phyloP scores from a whole-genome alignment of 2,888 invertebrate genomes.

The Netelia inedita region DNA sequence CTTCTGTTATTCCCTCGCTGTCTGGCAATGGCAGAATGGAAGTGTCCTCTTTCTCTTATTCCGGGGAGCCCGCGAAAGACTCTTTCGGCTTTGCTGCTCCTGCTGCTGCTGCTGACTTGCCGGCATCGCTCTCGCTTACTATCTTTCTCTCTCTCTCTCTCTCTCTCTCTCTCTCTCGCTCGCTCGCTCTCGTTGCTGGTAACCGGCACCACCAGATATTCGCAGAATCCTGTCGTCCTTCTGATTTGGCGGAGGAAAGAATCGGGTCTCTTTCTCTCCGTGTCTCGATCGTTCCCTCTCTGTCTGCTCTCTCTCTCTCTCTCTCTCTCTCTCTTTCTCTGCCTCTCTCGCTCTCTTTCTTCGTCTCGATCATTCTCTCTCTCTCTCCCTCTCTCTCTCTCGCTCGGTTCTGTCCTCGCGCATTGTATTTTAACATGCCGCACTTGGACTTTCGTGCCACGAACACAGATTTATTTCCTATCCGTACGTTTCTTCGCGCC shows the following conservation, averaged over 20 bases:
- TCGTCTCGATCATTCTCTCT: background rate
- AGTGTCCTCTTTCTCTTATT: conserved; percentile 34
- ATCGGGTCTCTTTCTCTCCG: conserved; percentile 31
- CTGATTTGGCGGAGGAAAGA: conserved; percentile 56
- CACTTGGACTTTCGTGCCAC: conserved; percentile 49
- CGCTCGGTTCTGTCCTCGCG: conserved; percentile 8
- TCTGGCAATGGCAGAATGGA: conserved; percentile 30
- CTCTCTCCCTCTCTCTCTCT: background rate
- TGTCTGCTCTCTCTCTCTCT: background rate
- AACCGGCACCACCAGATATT: conserved; percentile 69
- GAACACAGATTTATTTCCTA: conserved; percentile 65
- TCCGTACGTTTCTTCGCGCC: conserved; percentile 59
- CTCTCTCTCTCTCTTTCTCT: background rate
- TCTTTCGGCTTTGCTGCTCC: conserved; percentile 33
- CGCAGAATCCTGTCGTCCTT: conserved; percentile 70
- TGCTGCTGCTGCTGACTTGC: conserved; percentile 8
- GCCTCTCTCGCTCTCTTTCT: conserved; percentile 14
- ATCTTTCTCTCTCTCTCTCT: no score
- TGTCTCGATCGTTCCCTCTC: background rate
- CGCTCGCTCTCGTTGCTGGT: conserved; percentile 30
- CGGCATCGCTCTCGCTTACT: conserved; percentile 40
- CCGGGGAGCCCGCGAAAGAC: conserved; percentile 15
- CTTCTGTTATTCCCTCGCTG: conserved; percentile 40
- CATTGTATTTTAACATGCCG: conserved; percentile 68
- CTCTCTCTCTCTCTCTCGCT: no score